Evolutionary conservation across 1,140 invertebrate genomes (phyloP).

Genomic region (Drosophila sulfurigaster): DNA sequence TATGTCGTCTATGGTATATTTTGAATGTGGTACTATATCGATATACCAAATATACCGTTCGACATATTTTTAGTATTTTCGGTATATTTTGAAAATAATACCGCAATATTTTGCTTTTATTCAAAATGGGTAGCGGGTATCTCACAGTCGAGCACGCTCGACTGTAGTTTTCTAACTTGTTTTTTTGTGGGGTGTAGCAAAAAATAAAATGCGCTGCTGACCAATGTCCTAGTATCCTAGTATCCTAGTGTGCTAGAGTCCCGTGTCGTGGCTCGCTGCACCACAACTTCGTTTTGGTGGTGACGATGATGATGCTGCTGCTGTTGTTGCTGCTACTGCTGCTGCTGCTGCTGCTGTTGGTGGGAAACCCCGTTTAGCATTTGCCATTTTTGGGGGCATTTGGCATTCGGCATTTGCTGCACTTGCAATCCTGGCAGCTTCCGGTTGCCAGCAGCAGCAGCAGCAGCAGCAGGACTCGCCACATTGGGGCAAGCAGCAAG

Average conservation of each 20-base stretch:
- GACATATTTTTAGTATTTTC: too few species aligned
- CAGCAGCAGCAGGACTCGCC: slow-evolving; percentile 23
- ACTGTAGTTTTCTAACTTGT: background rate
- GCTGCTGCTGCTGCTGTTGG: background rate
- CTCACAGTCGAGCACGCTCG: too few species aligned
- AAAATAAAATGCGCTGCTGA: slow-evolving; percentile 27
- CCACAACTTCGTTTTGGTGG: slow-evolving; percentile 70
- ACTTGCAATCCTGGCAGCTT: slow-evolving; percentile 10
- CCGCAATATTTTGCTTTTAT: too few species aligned
- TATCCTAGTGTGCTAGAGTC: background rate
- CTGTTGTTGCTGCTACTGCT: too few species aligned
- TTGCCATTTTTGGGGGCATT: slow-evolving; percentile 20
- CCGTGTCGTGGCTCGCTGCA: slow-evolving; percentile 40
- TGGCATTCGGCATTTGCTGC: background rate
- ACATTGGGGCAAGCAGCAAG: slow-evolving; percentile 20
- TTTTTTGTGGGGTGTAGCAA: background rate
- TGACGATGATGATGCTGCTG: too few species aligned
- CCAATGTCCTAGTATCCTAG: background rate
- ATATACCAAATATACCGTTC: too few species aligned
- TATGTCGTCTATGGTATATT: too few species aligned
- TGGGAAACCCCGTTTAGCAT: slow-evolving; percentile 52
- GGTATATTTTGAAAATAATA: too few species aligned
- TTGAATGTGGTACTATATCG: too few species aligned
- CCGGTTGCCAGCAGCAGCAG: background rate
- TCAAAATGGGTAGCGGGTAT: too few species aligned